These are phyloP conservation scores for Acheta domesticus DNA, from an alignment of 2,888 invertebrate species.

Conservation along the genomic window DNA sequence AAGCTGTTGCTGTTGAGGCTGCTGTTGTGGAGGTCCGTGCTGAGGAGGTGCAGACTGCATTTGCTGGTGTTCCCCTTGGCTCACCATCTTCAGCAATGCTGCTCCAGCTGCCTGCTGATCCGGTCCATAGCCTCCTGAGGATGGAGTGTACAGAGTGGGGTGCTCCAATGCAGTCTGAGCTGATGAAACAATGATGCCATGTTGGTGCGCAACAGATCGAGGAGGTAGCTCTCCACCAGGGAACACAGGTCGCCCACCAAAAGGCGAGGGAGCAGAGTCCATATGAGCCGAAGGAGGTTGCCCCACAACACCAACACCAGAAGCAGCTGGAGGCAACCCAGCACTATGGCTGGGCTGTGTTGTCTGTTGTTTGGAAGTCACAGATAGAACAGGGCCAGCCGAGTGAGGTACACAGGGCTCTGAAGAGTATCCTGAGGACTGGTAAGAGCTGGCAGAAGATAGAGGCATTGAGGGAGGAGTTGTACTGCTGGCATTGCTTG, in stretches of 20 bases:
- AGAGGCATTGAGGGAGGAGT: constrained; percentile 35
- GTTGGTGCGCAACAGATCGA: constrained; percentile 28
- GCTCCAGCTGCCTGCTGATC: constrained; percentile 36
- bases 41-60: constrained; percentile 39
- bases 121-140: constrained; percentile 25
- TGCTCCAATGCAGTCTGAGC: constrained; percentile 30
- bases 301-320: constrained; percentile 28
- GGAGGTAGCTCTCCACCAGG: constrained; percentile 27
- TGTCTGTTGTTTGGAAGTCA: constrained; percentile 28
- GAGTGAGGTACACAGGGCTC: constrained; percentile 34
- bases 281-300: constrained; percentile 28
- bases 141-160: constrained; percentile 29
- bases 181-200: constrained; percentile 31
- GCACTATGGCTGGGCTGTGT: constrained; percentile 22
- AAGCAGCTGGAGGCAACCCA: constrained; percentile 20
- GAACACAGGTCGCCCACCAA: constrained; percentile 29
- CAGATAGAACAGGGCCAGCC: constrained; percentile 29
- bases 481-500: constrained; percentile 53
- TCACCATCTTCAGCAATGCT: constrained; percentile 50
- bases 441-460: constrained; percentile 30
- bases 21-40: constrained; percentile 37
- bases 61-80: constrained; percentile 42
- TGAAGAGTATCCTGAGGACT: constrained; percentile 29
- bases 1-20: constrained; percentile 28
- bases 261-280: constrained; percentile 26